phyloP scores from a whole-genome alignment of 1,140 invertebrate genomes.

The Oncopeltus fasciatus region DNA sequence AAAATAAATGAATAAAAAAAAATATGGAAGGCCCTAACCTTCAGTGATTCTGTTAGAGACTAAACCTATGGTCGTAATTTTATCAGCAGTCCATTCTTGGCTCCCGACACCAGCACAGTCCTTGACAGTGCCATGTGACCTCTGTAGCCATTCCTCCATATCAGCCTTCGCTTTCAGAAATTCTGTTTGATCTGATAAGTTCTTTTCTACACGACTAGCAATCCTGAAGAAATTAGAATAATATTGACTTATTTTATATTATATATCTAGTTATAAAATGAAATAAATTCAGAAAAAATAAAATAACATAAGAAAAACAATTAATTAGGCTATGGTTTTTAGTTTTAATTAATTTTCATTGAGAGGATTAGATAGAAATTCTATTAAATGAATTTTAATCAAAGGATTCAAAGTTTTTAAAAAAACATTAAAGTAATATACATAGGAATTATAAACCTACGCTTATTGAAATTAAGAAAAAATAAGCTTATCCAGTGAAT shows the following conservation, averaged over 20 bases:
- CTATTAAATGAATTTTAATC: too few relatives aligned
- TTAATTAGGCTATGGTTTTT: too few relatives aligned
- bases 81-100: constrained; percentile 59
- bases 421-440: too few relatives aligned
- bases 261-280: too few relatives aligned
- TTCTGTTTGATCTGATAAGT: constrained; percentile 74
- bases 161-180: constrained; percentile 72
- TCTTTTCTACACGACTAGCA: constrained; percentile 72
- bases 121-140: constrained; percentile 60
- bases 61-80: constrained; percentile 52
- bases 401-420: too few relatives aligned
- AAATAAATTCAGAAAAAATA: too few relatives aligned
- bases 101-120: constrained; percentile 70
- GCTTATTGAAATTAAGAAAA: too few relatives aligned
- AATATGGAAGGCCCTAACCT: constrained; percentile 17
- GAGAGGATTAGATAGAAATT: too few relatives aligned
- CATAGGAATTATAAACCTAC: too few relatives aligned
- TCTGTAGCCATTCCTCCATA: constrained; percentile 63
- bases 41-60: constrained; percentile 27
- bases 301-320: too few relatives aligned
- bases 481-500: too few relatives aligned
- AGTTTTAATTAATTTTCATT: too few relatives aligned
- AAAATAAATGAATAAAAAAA: not conserved
- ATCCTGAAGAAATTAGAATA: constrained; percentile 31
- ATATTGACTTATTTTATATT: not conserved